Evolutionary conservation across 2,113 vertebrate species (phyloP).

Genomic region (Drymodes brunneopygia): DNA sequence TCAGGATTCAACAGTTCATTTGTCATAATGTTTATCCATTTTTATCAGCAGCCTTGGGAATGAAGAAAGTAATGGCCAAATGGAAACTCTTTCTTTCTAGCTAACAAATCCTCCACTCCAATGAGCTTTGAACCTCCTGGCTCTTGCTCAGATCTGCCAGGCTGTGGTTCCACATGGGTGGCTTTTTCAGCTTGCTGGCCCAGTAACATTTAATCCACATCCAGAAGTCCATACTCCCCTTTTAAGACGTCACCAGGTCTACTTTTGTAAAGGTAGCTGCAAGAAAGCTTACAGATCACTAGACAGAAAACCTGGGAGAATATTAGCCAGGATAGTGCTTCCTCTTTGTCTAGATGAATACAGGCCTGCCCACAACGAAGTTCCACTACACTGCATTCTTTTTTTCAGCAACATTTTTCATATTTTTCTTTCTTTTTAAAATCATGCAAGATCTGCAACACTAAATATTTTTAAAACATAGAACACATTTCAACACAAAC

Average conservation of each 20-base stretch:
- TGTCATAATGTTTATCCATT: background rate
- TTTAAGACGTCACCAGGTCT: background rate
- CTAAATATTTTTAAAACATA: background rate
- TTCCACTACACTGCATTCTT: background rate
- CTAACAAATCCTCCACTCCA: background rate
- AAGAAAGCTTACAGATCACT: background rate
- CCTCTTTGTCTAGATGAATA: background rate
- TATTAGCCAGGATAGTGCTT: background rate
- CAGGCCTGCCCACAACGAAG: background rate
- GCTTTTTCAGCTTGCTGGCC: background rate
- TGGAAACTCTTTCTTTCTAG: background rate
- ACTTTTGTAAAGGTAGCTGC: background rate
- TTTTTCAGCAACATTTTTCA: background rate
- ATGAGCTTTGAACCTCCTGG: background rate
- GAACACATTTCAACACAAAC: background rate
- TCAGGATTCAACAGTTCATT: background rate
- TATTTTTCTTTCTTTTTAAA: background rate
- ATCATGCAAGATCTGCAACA: background rate
- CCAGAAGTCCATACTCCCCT: background rate
- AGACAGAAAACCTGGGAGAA: background rate
- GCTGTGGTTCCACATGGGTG: background rate
- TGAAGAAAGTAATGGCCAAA: background rate
- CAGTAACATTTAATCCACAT: background rate
- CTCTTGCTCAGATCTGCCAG: background rate
- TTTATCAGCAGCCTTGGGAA: background rate